Base-by-base conservation (phyloP, 2,888 invertebrate genomes). In the Lasioglossum pauxillum region DNA sequence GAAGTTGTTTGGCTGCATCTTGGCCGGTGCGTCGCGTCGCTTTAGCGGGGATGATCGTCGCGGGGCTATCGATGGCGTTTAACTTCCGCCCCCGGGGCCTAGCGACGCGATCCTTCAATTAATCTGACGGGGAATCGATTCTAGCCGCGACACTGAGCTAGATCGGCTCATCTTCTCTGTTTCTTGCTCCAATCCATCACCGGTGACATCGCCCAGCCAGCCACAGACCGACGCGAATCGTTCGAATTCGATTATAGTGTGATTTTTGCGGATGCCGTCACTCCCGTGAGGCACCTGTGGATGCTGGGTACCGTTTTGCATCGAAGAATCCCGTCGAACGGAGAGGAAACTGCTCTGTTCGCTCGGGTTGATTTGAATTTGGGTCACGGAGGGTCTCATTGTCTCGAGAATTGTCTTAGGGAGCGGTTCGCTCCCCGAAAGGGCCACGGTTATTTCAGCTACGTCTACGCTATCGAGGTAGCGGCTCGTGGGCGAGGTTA, bases 401-500 rank as follows among this genome's bases (percentile, higher is more conserved):
- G 89, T 84, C 89, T 83, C 74, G 86, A 85, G 85, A 90, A 91
- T 89, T 78, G 89, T 91, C 91, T 91, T 85, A 80, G 88, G 88
- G 90, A 81, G 84, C 78, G 80, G 83, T 86, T 88, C 80, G 81
- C 85, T 89, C 76, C 72, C 69, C 72, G 80, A 83, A 86, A 90
- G 89, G 89, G 86, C 83, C 83, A 84, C 83, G 89, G 85, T 87
- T 89, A 89, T 88, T 91, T 89, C 88, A 80, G 85, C 86, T 85
- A 88, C 76, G 89, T 83, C 85, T 86, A 60, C 76, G 83, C 84
- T 88, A 85, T 89, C 88, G 85, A 86, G 83, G 84, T 88, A 75
- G 84, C 82, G 80, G 80, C 76, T 79, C 88, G 80, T 85, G 89
- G 90, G 88, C 79, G 90, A 92, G 89, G 92, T 91, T 90, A 91